Evolutionary conservation across 2,113 vertebrate genomes (phyloP).

Genomic region (Chionis minor): DNA sequence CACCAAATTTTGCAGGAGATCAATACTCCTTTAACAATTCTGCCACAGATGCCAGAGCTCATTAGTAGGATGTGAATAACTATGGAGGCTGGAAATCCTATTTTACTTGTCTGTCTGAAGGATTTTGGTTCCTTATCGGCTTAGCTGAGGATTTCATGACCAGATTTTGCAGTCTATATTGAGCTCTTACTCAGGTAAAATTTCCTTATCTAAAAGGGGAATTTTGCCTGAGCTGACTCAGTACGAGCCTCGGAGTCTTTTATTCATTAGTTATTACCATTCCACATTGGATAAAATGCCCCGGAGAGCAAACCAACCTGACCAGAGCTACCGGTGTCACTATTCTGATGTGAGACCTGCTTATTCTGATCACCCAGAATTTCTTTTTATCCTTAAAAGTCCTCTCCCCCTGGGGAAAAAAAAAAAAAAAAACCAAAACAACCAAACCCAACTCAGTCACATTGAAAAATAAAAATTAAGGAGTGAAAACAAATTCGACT

Average conservation of each 20-base stretch:
- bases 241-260: not conserved
- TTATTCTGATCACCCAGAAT: not conserved
- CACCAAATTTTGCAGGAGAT: conserved; percentile 48
- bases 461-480: not conserved
- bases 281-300: not conserved
- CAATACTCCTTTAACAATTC: conserved; percentile 36
- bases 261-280: not conserved
- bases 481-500: not conserved
- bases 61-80: conserved; percentile 41
- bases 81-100: conserved; percentile 35
- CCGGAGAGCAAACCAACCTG: not conserved
- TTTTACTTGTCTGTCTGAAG: conserved; percentile 62
- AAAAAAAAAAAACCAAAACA: too few relatives aligned
- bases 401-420: not conserved
- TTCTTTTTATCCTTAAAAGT: not conserved
- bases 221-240: not conserved
- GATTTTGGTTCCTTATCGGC: conserved; percentile 48
- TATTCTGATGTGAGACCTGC: not conserved
- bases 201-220: not conserved
- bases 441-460: too few relatives aligned
- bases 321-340: not conserved
- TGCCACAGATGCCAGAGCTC: conserved; percentile 41
- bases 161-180: not conserved
- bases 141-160: conserved; percentile 43
- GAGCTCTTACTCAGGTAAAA: conserved; percentile 25